Conservation (phyloP, 2,113 vertebrate genomes). For the Psammodynastes pulverulentus region DNA sequence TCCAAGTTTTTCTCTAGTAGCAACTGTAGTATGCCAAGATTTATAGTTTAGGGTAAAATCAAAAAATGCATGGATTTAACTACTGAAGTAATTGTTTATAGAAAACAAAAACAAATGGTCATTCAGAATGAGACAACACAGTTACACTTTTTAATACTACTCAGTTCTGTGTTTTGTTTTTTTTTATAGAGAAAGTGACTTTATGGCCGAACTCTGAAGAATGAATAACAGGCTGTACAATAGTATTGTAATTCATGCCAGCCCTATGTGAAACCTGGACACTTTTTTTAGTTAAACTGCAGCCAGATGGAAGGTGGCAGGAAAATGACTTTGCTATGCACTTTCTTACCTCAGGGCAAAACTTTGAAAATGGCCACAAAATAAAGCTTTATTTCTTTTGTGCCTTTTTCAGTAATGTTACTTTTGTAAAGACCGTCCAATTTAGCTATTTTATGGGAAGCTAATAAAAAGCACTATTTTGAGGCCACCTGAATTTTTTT, state of each 20-base stretch:
- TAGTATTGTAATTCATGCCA: constrained; percentile 35
- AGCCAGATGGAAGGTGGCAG: constrained; percentile 15
- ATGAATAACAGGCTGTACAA: constrained; percentile 44
- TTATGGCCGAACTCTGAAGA: constrained; percentile 36
- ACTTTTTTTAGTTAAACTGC: constrained; percentile 23
- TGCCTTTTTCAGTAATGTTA: constrained; percentile 8
- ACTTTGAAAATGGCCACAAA: neutral
- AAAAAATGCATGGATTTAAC: constrained; percentile 54
- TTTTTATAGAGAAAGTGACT: constrained; percentile 55
- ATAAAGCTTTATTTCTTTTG: neutral
- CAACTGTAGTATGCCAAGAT: constrained; percentile 55
- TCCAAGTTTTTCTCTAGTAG: constrained; percentile 58
- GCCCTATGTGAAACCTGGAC: constrained; percentile 32
- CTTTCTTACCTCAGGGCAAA: constrained; percentile 20
- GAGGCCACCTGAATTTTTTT: constrained; percentile 25
- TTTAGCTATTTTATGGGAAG: constrained; percentile 38
- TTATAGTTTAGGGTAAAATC: constrained; percentile 46
- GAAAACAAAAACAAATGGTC: constrained; percentile 41
- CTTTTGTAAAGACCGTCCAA: constrained; percentile 19
- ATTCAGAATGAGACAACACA: constrained; percentile 44
- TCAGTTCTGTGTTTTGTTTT: constrained; percentile 56
- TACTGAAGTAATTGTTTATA: constrained; percentile 55
- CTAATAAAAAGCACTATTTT: constrained; percentile 19
- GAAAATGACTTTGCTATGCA: neutral
- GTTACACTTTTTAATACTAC: constrained; percentile 60